These are phyloP conservation scores for Pogonomyrmex barbatus DNA, from an alignment of 1,140 invertebrate genomes.

Conservation along the genomic window DNA sequence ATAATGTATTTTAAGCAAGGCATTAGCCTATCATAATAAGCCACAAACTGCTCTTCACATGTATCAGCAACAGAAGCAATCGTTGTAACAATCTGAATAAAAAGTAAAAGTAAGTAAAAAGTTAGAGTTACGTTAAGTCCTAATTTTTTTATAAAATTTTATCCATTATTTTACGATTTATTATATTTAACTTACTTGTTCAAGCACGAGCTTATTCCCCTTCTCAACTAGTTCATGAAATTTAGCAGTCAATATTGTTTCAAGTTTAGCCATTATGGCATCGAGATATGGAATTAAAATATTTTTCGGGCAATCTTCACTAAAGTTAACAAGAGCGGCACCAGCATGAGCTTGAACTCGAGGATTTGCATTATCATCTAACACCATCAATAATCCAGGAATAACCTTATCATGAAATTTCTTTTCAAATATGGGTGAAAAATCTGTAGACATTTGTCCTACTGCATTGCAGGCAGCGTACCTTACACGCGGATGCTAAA, in stretches of 20 bases:
- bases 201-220: conserved; percentile 98
- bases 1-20: conserved; percentile 99
- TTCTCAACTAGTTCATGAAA: conserved; percentile 97
- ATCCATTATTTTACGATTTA: background rate
- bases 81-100: conserved; percentile 93
- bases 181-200: conserved; percentile 90
- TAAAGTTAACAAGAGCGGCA: conserved; percentile 99
- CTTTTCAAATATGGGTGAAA: conserved; percentile 98
- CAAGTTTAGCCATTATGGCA: conserved; percentile 96
- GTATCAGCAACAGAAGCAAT: conserved; percentile 99
- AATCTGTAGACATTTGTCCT: conserved; percentile 99
- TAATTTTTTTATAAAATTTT: background rate
- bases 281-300: conserved; percentile 97
- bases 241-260: conserved; percentile 95
- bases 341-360: conserved; percentile 97
- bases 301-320: conserved; percentile 98
- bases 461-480: conserved; percentile 99
- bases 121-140: background rate
- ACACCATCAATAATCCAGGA: conserved; percentile 94
- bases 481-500: conserved; percentile 95
- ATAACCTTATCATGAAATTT: conserved; percentile 98
- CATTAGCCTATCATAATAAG: conserved; percentile 95
- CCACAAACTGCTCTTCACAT: conserved; percentile 97
- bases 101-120: conserved; percentile 9
- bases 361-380: conserved; percentile 96